phyloP scores from a whole-genome alignment of 2,113 vertebrate genomes.

The Emydura subglobosa region DNA sequence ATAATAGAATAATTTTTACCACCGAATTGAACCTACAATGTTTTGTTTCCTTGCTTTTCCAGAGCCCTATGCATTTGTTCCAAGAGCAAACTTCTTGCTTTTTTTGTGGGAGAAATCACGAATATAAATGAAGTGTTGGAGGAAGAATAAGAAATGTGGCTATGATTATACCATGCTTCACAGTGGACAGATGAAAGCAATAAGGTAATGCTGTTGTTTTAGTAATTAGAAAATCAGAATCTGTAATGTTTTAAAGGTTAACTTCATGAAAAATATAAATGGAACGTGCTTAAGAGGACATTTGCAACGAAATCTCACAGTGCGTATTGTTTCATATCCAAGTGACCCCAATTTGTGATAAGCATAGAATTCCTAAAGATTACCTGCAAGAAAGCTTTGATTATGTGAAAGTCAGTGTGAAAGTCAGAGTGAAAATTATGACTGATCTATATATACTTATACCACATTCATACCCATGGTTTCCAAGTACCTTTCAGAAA shows the following conservation, averaged over 20 bases:
- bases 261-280: conserved; percentile 35
- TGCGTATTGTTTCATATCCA: not conserved
- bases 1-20: conserved; percentile 16
- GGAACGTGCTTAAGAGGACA: not conserved
- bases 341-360: not conserved
- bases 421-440: not conserved
- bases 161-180: conserved; percentile 57
- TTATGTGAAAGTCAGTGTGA: conserved; percentile 8
- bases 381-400: not conserved
- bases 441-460: not conserved
- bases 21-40: conserved; percentile 44
- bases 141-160: conserved; percentile 63
- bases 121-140: conserved; percentile 67
- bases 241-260: conserved; percentile 45
- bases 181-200: conserved; percentile 65
- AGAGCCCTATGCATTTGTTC: conserved; percentile 47
- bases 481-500: not conserved
- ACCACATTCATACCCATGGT: not conserved
- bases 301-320: not conserved
- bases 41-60: conserved; percentile 49
- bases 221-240: conserved; percentile 66
- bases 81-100: conserved; percentile 33
- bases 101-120: conserved; percentile 24
- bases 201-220: conserved; percentile 64
- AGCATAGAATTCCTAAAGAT: not conserved